Base-by-base conservation (phyloP, 2,113 vertebrate genomes). In the Origma solitaria region DNA sequence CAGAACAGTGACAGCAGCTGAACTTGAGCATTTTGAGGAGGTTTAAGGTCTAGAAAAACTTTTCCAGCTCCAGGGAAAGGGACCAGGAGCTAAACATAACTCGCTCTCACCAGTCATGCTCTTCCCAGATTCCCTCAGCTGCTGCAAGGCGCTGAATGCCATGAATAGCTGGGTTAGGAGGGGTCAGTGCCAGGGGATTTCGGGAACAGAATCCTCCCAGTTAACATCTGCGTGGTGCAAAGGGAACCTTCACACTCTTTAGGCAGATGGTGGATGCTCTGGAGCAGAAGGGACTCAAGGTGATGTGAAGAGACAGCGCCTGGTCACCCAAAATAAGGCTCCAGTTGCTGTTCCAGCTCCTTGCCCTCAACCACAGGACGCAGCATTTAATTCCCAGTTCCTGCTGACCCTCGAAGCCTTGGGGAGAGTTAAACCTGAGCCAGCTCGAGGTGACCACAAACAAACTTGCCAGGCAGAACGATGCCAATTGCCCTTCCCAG, bases 401-500 rank as follows among this genome's bases (percentile, higher is more conserved):
- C 53, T 19, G 54, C 42, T 37, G 79, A 18, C 18, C 42, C 58
- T 61, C 0, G 0, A 44, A 51, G 75, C 70, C 58, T 13, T 2
- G 4, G 66, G 68, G 93, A 62, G 44, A 66, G 90, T 56, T 62
- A 83, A 96, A 80, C 44, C 50, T 3, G 20, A 82, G 27, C 42
- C 68, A 83, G 50, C 9, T 49, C 6, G 6, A 77, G 88, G 53
- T 80, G 82, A 86, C 10, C 79, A 86, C 0, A 4, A 78, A 38
- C 56, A 40, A 60, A 50, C 11, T 37, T 60, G 49, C 37, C 68
- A 65, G 78, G 79, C 84, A 87, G 65, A 75, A 30, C 3, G 13
- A 33, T 85, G 90, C 87, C 94, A 79, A 58, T 3, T 0, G 22
- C 71, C 85, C 86, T 96, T 81, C 93, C 77, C 96, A 96, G 95